These are phyloP conservation scores for Brachyopa scutellaris DNA, from an alignment of 2,888 invertebrate species.

Conservation along the genomic window DNA sequence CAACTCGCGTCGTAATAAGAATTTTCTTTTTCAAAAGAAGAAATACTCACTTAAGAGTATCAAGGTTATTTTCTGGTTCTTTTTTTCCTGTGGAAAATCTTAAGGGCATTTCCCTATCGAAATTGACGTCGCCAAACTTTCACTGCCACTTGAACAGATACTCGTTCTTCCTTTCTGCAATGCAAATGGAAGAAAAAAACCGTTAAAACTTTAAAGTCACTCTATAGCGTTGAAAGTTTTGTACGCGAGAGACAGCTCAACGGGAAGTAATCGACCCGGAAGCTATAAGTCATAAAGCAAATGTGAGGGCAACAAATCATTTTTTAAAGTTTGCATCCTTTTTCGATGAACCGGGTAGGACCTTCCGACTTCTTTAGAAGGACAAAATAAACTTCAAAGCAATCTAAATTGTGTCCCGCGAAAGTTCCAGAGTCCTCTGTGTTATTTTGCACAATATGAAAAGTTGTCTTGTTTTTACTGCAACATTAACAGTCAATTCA, in stretches of 20 bases:
- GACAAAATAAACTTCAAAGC: slow-evolving; percentile 22
- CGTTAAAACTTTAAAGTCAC: slow-evolving; percentile 30
- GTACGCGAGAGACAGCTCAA: not conserved
- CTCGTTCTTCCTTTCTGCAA: not conserved
- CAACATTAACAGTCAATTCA: not conserved
- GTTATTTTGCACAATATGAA: not conserved
- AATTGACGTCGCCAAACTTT: slow-evolving; percentile 28
- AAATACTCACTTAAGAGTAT: too few species aligned
- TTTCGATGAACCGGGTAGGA: not conserved
- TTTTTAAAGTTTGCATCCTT: slow-evolving; percentile 30
- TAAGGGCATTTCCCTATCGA: too few species aligned
- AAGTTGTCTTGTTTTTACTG: not conserved
- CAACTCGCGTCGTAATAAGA: too few species aligned
- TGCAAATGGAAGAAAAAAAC: slow-evolving; percentile 1
- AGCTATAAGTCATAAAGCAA: slow-evolving; percentile 31
- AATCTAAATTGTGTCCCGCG: not conserved
- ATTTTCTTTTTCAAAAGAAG: too few species aligned
- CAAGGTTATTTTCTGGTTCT: too few species aligned
- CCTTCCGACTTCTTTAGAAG: slow-evolving; percentile 1
- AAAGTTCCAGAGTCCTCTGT: not conserved
- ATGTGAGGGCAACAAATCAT: slow-evolving; percentile 41
- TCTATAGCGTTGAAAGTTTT: slow-evolving; percentile 14
- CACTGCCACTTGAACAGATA: slow-evolving; percentile 9
- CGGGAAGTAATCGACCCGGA: slow-evolving; percentile 29
- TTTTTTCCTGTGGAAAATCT: too few species aligned